Conservation (phyloP, 2,888 invertebrate species). For the Plebejus anna region DNA sequence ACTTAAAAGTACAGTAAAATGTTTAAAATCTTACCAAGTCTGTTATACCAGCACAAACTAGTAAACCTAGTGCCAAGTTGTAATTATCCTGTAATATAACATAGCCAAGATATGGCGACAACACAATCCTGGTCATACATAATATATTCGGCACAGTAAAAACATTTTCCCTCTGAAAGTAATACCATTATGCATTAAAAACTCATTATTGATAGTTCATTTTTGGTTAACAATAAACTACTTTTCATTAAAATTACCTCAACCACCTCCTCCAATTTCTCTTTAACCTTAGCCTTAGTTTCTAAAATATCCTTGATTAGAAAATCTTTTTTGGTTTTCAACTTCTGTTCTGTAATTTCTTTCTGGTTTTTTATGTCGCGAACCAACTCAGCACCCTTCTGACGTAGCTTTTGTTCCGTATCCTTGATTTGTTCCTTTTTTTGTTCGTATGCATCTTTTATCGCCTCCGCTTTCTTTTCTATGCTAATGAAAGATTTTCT, state of each 20-base stretch:
- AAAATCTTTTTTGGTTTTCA: constrained; percentile 81
- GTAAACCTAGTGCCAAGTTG: constrained; percentile 87
- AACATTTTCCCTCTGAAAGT: constrained; percentile 88
- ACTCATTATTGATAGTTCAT: neutral
- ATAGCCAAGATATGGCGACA: constrained; percentile 94
- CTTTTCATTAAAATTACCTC: constrained; percentile 72
- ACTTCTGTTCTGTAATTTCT: constrained; percentile 62
- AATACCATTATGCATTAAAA: neutral
- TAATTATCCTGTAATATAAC: constrained; percentile 91
- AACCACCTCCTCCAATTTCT: constrained; percentile 86
- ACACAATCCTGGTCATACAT: constrained; percentile 89
- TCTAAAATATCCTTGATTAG: constrained; percentile 85
- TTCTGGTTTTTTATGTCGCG: constrained; percentile 69
- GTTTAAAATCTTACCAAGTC: constrained; percentile 85
- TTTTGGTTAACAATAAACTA: neutral
- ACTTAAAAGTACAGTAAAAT: neutral
- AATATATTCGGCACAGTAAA: constrained; percentile 96
- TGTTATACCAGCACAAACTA: constrained; percentile 92
- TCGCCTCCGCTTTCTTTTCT: constrained; percentile 69
- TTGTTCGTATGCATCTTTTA: constrained; percentile 81
- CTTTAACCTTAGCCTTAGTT: constrained; percentile 85
- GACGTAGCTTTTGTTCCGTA: constrained; percentile 76
- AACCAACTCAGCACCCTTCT: constrained; percentile 64
- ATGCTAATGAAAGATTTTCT: constrained; percentile 64
- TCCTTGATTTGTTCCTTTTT: constrained; percentile 81